Conservation (phyloP, 2,113 vertebrate genomes). For the Lichenostomus cassidix region DNA sequence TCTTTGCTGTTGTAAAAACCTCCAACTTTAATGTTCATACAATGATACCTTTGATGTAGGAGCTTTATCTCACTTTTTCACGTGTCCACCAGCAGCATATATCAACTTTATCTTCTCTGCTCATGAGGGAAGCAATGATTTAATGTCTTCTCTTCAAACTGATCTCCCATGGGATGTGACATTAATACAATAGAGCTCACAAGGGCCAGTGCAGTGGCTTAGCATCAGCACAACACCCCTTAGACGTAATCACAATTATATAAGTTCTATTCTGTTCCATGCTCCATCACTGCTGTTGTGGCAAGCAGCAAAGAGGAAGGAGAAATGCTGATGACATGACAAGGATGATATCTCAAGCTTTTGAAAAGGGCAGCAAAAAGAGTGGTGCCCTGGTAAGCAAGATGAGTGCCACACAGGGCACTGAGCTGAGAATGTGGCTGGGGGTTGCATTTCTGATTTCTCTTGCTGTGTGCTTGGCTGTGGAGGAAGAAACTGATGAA, state of each 20-base stretch:
- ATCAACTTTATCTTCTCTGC: constrained; percentile 75
- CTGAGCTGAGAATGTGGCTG: constrained; percentile 2
- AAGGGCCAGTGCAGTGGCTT: constrained; percentile 37
- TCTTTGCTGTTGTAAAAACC: background rate
- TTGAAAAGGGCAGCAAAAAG: constrained; percentile 9
- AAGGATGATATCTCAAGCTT: background rate
- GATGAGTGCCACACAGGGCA: background rate
- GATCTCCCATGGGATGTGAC: background rate
- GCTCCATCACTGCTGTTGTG: background rate
- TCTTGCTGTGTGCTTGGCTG: constrained; percentile 25
- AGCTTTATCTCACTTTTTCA: constrained; percentile 60
- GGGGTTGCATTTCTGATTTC: constrained; percentile 11
- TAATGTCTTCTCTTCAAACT: constrained; percentile 1
- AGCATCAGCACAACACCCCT: background rate
- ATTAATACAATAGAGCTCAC: constrained; percentile 57
- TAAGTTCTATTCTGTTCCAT: background rate
- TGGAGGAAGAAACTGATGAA: constrained; percentile 40
- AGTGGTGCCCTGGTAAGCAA: background rate
- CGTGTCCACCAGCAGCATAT: background rate
- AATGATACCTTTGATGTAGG: background rate
- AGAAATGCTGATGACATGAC: background rate
- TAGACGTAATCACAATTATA: constrained; percentile 29
- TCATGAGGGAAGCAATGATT: constrained; percentile 45
- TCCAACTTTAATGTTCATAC: background rate
- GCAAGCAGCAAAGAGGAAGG: background rate